Base-by-base conservation (phyloP, 2,113 vertebrate genomes). In the Notarius lentiginosus region DNA sequence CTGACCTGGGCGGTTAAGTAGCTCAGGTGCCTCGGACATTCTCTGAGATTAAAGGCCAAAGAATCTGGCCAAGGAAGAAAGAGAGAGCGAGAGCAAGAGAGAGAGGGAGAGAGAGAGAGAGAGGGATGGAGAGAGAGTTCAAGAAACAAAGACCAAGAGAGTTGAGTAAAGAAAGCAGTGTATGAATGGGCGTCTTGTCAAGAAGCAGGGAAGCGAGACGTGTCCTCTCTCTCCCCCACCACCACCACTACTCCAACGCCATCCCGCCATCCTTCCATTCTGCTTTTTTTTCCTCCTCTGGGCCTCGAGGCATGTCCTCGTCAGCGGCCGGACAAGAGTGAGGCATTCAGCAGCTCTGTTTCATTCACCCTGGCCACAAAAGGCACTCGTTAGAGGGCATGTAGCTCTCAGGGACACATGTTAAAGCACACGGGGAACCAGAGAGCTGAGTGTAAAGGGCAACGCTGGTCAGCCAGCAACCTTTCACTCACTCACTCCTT, bases 1-100 rank as follows among this genome's bases (percentile, higher is more conserved):
- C 86, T 79, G 94, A 92, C 92, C 92, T 90, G 65, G 83, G 91
- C 90, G 83, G 93, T 95, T 95, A 94, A 94, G 94, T 90, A 94
- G 94, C 93, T 95, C 93, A 93, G 93, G 91, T 95, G 93, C 92
- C 94, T 95, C 91, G 93, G 95, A 95, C 94, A 92, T 94, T 95
- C 90, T 94, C 93, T 90, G 93, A 94, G 95, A 95, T 95, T 94
- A 95, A 94, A 96, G 95, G 93, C 93, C 94, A 93, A 91, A 92
- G 93, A 94, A 91, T 73, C 89, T 92, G 93, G 93, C 92, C 91
- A 91, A 91, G 92, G 94, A 94, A 88, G 92, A 76, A 17, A 76
- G 84, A 30, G 56, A 27, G 30, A 61, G 47, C 7, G 58, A 61
- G 34, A 79, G 8, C 17, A 47, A 47, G 41, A 34, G 30, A 65